phyloP scores from a whole-genome alignment of 1,140 invertebrate species.

The Aphaenogaster rudis region DNA sequence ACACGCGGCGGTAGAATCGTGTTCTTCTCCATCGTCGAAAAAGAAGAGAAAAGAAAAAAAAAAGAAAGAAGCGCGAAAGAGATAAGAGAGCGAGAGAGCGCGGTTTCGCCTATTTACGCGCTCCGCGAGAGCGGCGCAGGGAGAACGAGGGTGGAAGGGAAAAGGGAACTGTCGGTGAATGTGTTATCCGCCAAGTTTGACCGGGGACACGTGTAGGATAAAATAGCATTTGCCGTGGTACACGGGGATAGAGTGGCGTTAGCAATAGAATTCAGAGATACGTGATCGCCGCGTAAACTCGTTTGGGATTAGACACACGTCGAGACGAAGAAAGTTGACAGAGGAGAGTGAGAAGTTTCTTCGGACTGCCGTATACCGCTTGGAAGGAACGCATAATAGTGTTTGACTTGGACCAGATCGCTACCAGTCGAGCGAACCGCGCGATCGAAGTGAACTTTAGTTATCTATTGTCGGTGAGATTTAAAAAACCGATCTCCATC shows the following conservation, averaged over 20 bases:
- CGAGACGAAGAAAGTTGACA: constrained; percentile 3
- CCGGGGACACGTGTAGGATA: background rate
- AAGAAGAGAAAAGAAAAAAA: background rate
- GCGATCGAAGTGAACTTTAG: background rate
- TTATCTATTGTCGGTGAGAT: background rate
- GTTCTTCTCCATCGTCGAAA: background rate
- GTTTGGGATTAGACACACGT: background rate
- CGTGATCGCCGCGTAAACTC: background rate
- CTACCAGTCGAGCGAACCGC: background rate
- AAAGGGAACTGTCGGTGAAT: background rate
- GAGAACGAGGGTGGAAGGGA: background rate
- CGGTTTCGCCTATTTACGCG: background rate
- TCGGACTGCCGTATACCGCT: background rate
- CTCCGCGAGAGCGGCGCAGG: background rate
- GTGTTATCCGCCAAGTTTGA: background rate
- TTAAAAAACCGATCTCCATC: background rate
- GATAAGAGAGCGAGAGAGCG: background rate
- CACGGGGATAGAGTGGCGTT: background rate
- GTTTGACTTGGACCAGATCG: background rate
- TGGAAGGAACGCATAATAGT: background rate
- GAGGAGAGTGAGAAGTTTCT: background rate
- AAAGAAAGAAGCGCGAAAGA: background rate
- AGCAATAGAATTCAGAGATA: background rate
- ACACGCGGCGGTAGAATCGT: constrained; percentile 6
- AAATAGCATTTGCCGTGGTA: background rate